phyloP scores from a whole-genome alignment of 2,797 vertebrate species.

The Buphagus erythrorhynchus region DNA sequence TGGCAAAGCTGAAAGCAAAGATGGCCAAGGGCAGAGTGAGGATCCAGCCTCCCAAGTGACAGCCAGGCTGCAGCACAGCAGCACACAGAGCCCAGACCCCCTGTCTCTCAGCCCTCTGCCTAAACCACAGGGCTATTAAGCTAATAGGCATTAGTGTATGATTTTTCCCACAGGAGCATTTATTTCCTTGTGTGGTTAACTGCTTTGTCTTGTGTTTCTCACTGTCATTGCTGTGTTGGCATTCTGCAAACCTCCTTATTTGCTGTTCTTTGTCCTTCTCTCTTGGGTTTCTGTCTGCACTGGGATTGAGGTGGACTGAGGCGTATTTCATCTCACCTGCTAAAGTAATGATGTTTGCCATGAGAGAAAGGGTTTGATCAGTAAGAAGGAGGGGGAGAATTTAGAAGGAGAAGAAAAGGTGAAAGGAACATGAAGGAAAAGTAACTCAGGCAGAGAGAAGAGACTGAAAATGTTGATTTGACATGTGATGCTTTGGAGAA shows the following conservation, averaged over 20 bases:
- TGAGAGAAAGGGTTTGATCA: conserved; percentile 3
- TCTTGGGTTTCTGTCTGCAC: conserved; percentile 46
- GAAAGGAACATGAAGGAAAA: conserved; percentile 8
- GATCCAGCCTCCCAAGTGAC: neutral
- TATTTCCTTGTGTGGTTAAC: conserved; percentile 69
- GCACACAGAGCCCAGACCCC: neutral
- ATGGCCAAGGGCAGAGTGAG: neutral
- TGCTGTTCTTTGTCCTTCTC: conserved; percentile 42
- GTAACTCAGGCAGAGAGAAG: neutral
- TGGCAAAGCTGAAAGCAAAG: neutral
- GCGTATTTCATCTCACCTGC: neutral
- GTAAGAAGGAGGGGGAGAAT: neutral
- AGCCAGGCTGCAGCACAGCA: neutral
- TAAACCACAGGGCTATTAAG: conserved; percentile 69
- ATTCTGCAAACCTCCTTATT: conserved; percentile 50
- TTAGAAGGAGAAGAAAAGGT: neutral
- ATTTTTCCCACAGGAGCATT: conserved; percentile 67
- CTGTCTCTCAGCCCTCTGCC: conserved; percentile 17
- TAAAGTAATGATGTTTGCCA: conserved; percentile 35
- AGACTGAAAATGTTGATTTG: conserved; percentile 46
- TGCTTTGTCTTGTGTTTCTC: conserved; percentile 64
- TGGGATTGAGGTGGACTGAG: conserved; percentile 16
- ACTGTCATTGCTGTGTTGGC: conserved; percentile 50
- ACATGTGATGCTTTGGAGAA: neutral
- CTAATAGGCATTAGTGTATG: conserved; percentile 75